Conservation (phyloP, 2,888 invertebrate species). For the Oscheius myriophilus region DNA sequence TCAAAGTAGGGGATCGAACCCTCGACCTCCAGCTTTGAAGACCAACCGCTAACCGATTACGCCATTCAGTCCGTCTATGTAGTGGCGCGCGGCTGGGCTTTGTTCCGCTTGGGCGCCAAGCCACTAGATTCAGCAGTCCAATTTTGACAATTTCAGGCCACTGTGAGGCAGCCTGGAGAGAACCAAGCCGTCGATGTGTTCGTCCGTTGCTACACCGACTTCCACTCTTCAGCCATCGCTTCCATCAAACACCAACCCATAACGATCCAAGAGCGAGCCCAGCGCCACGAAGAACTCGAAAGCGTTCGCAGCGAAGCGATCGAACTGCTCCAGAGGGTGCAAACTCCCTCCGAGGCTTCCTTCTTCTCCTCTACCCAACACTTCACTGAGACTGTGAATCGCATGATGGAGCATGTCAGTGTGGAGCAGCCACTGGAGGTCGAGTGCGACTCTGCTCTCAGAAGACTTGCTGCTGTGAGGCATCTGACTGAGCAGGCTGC, state of each 20-base stretch:
- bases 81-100: too few species aligned
- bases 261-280: constrained; percentile 18
- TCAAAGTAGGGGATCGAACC: too few species aligned
- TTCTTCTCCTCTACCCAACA: constrained; percentile 50
- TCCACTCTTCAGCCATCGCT: constrained; percentile 60
- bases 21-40: too few species aligned
- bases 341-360: constrained; percentile 44
- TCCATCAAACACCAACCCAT: constrained; percentile 36
- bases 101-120: too few species aligned
- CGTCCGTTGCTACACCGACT: constrained; percentile 58
- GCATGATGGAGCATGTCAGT: constrained; percentile 89
- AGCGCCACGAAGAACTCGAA: constrained; percentile 40
- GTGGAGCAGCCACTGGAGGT: constrained; percentile 90
- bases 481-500: constrained; percentile 85
- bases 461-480: constrained; percentile 81
- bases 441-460: constrained; percentile 93
- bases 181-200: constrained; percentile 59
- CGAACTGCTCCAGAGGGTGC: constrained; percentile 17
- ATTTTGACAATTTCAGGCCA: constrained; percentile 72
- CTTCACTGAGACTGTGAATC: constrained; percentile 76
- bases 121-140: too few species aligned
- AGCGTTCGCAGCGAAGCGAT: constrained; percentile 45
- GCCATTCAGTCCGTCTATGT: too few species aligned
- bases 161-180: constrained; percentile 54
- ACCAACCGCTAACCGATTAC: too few species aligned